A percentile compares a stretch with the other conserved stretches of the same genome.
Conservation (phyloP, 2,797 vertebrate genomes). For the Chrysocyon brachyurus region DNA sequence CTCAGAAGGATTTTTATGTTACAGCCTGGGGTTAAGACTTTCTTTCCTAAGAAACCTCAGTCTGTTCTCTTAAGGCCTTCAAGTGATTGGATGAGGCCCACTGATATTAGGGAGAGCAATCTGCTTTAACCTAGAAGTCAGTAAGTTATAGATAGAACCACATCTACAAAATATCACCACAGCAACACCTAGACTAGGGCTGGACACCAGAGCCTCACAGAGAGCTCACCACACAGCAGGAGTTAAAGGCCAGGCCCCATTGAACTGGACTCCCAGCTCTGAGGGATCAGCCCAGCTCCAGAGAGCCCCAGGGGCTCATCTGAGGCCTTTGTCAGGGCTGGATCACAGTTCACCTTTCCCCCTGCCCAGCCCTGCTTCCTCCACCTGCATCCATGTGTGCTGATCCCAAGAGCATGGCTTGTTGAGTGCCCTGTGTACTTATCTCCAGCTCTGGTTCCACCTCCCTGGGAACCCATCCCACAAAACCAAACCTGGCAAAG, state of each 20-base stretch:
- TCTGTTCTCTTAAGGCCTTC: background rate
- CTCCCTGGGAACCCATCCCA: background rate
- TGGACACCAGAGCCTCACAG: background rate
- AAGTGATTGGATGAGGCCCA: background rate
- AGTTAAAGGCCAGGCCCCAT: background rate
- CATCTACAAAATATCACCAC: rapidly evolving
- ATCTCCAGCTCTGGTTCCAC: no score
- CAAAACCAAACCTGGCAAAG: background rate
- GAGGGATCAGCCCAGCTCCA: background rate
- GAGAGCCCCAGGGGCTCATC: background rate
- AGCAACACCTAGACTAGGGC: no score
- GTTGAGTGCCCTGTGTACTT: background rate
- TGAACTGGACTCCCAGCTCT: background rate
- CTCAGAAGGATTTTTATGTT: no score
- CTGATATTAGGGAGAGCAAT: background rate
- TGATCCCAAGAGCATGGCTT: background rate
- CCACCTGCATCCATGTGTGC: rapidly evolving
- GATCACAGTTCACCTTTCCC: background rate
- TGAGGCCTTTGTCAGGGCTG: background rate
- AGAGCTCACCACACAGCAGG: background rate
- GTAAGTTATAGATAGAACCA: background rate
- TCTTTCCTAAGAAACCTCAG: background rate
- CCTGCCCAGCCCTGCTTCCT: background rate
- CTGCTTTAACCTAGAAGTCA: background rate
- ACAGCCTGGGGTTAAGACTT: background rate